Evolutionary conservation across 2,888 invertebrate genomes (phyloP), one percentile per base, ranked within the genome.

Genomic region (Aspidapion aeneum): DNA sequence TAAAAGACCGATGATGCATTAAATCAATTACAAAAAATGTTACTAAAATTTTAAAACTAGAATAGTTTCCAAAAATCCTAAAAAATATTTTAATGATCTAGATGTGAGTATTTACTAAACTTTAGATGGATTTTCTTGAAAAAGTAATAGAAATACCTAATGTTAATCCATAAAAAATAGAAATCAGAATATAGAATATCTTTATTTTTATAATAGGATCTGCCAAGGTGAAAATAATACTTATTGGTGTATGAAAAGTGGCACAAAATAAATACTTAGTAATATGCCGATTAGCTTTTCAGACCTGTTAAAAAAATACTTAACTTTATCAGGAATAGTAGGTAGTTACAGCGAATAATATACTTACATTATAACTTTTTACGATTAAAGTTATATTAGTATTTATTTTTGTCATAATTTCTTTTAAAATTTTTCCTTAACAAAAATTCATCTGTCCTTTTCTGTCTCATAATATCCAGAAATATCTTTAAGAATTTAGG

Each of bases 1-100:
- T 78, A 67, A 67, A 22, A 82, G 85, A 73, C 75, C 80, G 72
- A 80, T 79, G 62, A 78, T 79, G 78, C 79, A 79, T 68, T 79
- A 80, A 73, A 70, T 60, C 18, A 35, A 52, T 5, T 5, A 52
- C 5, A 35, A 35, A 35, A 55, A 55, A 19, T 16, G 3, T 2
- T 51, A 18, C 18, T 50, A n/a, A 17, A 58, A n/a, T 19, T 20
- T 9, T 56, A 20, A 20, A 19, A 18, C 20, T 56, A 20, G 18
- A 17, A 21, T 48, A 35, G n/a, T n/a, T 35, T 12, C 35, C 35
- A 35, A 12, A 35, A 12, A 35, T 35, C 35, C 35, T 35, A 7
- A 35, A 35, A 35, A 35, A 35, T 35, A 35, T 7, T 35, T 35
- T 12, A 35, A 35, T 35, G 35, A 35, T 35, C 35, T 35, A 35